Evolutionary conservation across 1,140 invertebrate genomes (phyloP).

Genomic region (Conus betulinus): DNA sequence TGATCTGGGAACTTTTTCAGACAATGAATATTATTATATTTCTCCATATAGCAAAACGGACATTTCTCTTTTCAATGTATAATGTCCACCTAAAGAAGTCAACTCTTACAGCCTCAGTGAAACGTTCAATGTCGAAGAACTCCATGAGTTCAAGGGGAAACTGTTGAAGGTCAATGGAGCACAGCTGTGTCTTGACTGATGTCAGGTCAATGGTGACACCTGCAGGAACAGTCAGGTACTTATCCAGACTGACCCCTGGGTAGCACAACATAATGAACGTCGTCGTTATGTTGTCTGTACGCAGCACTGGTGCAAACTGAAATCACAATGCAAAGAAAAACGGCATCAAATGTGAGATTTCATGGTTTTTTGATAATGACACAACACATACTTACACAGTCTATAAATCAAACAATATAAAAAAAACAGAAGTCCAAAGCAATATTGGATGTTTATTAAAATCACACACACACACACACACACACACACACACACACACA

Average conservation of each 20-base stretch:
- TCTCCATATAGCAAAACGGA: no score
- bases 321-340: not conserved
- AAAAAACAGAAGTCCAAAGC: no score
- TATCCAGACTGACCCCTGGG: constrained; percentile 3
- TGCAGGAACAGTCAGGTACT: constrained; percentile 26
- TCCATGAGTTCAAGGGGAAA: constrained; percentile 28
- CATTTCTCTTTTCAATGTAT: no score
- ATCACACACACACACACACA: no score
- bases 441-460: no score
- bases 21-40: no score
- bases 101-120: constrained; percentile 16
- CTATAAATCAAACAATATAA: no score
- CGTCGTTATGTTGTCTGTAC: constrained; percentile 35
- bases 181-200: constrained; percentile 11
- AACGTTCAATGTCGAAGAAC: constrained; percentile 32
- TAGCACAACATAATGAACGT: constrained; percentile 39
- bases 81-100: not conserved
- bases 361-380: no score
- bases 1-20: no score
- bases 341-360: no score
- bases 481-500: no score
- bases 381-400: no score
- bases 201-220: constrained; percentile 29
- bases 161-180: constrained; percentile 4
- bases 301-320: constrained; percentile 42